Evolutionary conservation across 1,140 invertebrate genomes (phyloP).

Genomic region (Brachionus paranguensis): DNA sequence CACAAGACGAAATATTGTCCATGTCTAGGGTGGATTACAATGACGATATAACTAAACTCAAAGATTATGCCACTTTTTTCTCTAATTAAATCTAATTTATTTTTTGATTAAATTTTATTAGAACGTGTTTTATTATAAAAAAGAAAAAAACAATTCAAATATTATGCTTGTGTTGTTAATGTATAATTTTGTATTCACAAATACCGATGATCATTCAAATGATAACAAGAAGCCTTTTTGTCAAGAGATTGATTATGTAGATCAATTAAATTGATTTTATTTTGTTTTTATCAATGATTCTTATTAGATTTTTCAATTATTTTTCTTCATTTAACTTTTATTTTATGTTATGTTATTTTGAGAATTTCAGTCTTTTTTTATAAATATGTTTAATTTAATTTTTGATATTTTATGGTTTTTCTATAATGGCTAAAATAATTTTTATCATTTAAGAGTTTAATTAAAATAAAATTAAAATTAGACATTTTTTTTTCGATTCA

Average conservation of each 20-base stretch:
- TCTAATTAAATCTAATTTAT: conserved; percentile 29
- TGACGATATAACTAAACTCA: conserved; percentile 30
- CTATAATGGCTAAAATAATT: neutral
- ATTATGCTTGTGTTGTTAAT: neutral
- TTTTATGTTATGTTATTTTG: neutral
- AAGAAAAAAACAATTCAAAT: neutral
- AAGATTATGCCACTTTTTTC: conserved; percentile 40
- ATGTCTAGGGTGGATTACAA: conserved; percentile 8
- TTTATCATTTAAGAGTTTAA: neutral
- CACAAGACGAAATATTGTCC: conserved; percentile 62
- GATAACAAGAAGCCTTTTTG: neutral
- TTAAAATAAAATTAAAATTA: neutral
- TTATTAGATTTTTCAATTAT: neutral
- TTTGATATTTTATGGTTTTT: neutral
- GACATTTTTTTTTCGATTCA: neutral
- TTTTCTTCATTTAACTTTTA: neutral
- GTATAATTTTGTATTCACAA: conserved; percentile 4
- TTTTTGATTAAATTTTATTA: conserved; percentile 20
- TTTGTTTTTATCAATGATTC: neutral
- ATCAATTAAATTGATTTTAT: conserved; percentile 7
- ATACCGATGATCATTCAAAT: conserved; percentile 37
- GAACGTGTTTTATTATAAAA: neutral
- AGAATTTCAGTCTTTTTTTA: conserved; percentile 13
- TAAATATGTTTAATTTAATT: conserved; percentile 29
- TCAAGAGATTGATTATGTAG: neutral